Evolutionary conservation across 2,113 vertebrate species (phyloP).

Genomic region (Dicerorhinus sumatrensis): DNA sequence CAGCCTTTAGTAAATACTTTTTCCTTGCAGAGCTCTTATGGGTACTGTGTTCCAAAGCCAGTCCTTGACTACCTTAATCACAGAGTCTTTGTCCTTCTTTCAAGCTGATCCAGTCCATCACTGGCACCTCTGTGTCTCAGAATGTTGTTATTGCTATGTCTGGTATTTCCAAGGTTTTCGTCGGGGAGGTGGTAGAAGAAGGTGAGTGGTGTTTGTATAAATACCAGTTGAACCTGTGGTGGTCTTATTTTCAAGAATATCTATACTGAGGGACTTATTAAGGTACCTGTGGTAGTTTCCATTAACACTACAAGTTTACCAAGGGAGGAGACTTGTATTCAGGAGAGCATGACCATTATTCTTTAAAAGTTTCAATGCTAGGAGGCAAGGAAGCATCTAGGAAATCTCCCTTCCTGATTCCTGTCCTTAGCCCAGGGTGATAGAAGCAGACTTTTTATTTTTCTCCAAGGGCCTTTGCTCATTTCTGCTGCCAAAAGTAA

Average conservation of each 20-base stretch:
- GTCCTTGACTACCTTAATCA: neutral
- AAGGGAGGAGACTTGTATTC: neutral
- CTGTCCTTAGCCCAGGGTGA: neutral
- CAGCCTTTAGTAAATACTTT: neutral
- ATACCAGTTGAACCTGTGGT: fast-evolving
- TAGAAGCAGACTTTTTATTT: neutral
- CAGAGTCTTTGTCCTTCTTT: constrained; percentile 8
- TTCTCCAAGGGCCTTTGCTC: neutral
- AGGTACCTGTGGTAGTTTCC: neutral
- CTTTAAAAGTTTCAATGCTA: neutral
- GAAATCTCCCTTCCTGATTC: neutral
- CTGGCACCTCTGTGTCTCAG: constrained; percentile 96
- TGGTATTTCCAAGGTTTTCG: constrained; percentile 97
- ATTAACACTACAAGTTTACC: neutral
- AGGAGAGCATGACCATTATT: neutral
- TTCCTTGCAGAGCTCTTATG: neutral
- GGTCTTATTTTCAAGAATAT: neutral
- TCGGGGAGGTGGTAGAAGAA: constrained; percentile 95
- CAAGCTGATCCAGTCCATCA: constrained; percentile 98
- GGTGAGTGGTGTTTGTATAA: constrained; percentile 86
- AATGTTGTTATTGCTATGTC: constrained; percentile 97
- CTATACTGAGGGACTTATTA: neutral
- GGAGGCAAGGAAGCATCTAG: neutral
- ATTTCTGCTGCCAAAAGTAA: constrained; percentile 6
- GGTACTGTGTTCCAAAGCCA: neutral